Percentiles rank a stretch among this genome's conserved stretches.
These are phyloP conservation scores for Peromyscus melanophrys DNA, from an alignment of 2,797 vertebrate species.

Conservation along the genomic window DNA sequence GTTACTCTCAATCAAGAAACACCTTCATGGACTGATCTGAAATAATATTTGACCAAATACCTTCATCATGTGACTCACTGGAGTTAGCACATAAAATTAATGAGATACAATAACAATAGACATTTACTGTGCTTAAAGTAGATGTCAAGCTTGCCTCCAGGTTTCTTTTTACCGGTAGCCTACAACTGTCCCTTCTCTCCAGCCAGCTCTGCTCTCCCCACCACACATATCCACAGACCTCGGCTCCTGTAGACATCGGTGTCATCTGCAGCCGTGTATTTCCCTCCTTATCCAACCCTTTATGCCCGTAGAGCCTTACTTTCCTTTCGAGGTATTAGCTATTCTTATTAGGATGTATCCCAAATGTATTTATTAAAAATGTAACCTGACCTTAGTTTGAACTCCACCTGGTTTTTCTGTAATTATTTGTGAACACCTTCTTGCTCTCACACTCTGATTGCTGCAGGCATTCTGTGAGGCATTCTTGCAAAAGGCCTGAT, in stretches of 20 bases:
- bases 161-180: background rate
- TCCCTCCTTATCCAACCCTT: background rate
- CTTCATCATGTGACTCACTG: background rate
- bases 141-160: background rate
- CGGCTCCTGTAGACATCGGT: background rate
- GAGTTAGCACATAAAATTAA: background rate
- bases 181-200: background rate
- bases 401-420: background rate
- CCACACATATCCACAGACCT: background rate
- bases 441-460: background rate
- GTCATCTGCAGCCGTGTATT: background rate
- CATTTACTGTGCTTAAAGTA: background rate
- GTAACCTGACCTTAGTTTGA: background rate
- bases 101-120: background rate
- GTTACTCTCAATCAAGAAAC: background rate
- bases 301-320: background rate
- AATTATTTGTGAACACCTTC: background rate
- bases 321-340: background rate
- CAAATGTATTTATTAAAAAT: background rate
- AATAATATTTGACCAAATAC: background rate
- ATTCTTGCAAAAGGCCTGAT: background rate
- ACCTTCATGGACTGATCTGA: background rate
- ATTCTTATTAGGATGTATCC: background rate
- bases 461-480: background rate
- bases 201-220: background rate